phyloP scores from a whole-genome alignment of 2,113 vertebrate species.

The Pitta sordida region DNA sequence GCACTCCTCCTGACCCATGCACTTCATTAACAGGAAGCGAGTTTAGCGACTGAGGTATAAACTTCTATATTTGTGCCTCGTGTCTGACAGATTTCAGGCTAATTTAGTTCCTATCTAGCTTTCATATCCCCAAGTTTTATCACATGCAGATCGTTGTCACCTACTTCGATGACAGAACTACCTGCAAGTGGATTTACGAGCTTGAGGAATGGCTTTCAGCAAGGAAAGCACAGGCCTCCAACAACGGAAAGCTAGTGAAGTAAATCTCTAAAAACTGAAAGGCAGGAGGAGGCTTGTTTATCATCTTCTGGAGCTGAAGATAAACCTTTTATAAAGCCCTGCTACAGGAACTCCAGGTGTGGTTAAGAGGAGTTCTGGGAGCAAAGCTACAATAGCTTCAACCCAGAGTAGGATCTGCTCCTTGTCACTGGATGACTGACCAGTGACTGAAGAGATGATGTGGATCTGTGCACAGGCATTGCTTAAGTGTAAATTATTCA shows the following conservation, averaged over 20 bases:
- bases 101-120: background rate
- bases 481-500: background rate
- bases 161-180: background rate
- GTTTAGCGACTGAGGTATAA: background rate
- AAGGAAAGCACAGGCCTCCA: background rate
- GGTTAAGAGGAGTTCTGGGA: background rate
- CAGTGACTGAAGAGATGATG: background rate
- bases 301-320: background rate
- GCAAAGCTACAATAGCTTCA: background rate
- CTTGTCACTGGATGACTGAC: background rate
- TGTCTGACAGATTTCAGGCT: background rate
- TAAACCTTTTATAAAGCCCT: background rate
- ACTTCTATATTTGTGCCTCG: background rate
- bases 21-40: background rate
- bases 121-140: background rate
- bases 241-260: background rate
- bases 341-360: background rate
- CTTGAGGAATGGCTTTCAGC: background rate
- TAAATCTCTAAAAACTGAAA: background rate
- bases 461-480: background rate
- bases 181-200: constrained; percentile 9
- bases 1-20: background rate
- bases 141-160: background rate
- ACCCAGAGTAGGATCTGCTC: background rate
- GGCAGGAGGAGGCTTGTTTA: constrained; percentile 5